Base-by-base conservation (phyloP, 1,140 invertebrate genomes). In the Zaprionus lachaisei region DNA sequence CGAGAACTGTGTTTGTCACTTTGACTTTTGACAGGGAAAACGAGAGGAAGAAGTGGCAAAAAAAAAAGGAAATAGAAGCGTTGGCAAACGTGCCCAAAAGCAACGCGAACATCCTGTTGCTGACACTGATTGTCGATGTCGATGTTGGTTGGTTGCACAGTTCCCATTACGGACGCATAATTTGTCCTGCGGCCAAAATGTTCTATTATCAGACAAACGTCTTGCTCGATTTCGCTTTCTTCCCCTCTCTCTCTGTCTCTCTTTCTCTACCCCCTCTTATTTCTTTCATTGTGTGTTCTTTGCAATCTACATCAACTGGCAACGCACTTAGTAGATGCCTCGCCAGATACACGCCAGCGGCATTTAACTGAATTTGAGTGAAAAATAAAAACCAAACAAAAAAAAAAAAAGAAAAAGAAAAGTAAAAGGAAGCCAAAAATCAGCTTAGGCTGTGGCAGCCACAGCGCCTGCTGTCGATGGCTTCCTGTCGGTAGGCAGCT, bases 101-200 rank as follows among this genome's bases (percentile, higher is more conserved):
- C 56, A 61, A 22, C 44, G 47, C 62, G 26, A 71, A 55, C 72
- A 49, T 77, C 80, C 84, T 86, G 83, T 78, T 78, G 81, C 84
- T 89, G 84, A 89, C 85, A 90, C 75, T 84, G 84, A 89, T 89
- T 89, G 78, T 47, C 41, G 41, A 47, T 47, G 14, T 38, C 14
- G 41, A 17, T 47, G 41, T 17, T 9, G 41, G 7, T 47, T 47
- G 67, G 37, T 22, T 55, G 55, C 54, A 57, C 57, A 24, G 65
- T 67, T 72, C 66, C 66, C 78, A 75, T 75, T 72, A 72, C 71
- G 31, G 47, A 57, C 55, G 72, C 67, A 81, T 77, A 92, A 92
- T 91, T 92, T 90, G 82, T 90, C 90, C 84, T 79, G 71, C 73
- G 78, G 85, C 75, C 76, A 81, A 47, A 81, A 86, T 72, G 68